Evolutionary conservation across 2,888 invertebrate species (phyloP).

Genomic region (Balanococcus diminutus): DNA sequence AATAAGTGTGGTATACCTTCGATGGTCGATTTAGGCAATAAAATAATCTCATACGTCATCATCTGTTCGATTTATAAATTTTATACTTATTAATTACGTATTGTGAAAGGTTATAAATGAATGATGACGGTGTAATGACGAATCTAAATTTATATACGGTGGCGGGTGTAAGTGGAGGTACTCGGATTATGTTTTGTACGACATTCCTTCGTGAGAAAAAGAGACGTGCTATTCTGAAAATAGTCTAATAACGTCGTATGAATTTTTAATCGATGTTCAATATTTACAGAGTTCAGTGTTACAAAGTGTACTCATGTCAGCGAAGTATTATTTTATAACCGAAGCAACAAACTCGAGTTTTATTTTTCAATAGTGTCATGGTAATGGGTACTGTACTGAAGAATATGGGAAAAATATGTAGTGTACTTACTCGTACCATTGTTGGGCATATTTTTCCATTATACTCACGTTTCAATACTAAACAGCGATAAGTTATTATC

Average conservation of each 20-base stretch:
- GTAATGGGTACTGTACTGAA: neutral
- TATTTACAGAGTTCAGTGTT: neutral
- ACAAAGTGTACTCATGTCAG: neutral
- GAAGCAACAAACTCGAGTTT: neutral
- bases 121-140: neutral
- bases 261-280: constrained; percentile 8
- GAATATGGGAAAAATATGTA: neutral
- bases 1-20: too few species aligned
- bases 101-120: neutral
- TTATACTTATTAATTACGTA: neutral
- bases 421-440: neutral
- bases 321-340: neutral
- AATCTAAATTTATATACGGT: neutral
- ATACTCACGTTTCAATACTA: neutral
- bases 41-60: too few species aligned
- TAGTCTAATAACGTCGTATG: constrained; percentile 27
- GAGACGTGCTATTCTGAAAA: constrained; percentile 18
- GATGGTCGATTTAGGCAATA: neutral
- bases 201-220: constrained; percentile 20
- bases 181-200: neutral
- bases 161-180: neutral
- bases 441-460: neutral
- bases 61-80: neutral
- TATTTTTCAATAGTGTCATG: neutral
- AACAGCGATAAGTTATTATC: neutral